Evolutionary conservation across 2,797 vertebrate genomes (phyloP), one percentile per base, ranked within the genome.

Genomic region (Vespertilio murinus): DNA sequence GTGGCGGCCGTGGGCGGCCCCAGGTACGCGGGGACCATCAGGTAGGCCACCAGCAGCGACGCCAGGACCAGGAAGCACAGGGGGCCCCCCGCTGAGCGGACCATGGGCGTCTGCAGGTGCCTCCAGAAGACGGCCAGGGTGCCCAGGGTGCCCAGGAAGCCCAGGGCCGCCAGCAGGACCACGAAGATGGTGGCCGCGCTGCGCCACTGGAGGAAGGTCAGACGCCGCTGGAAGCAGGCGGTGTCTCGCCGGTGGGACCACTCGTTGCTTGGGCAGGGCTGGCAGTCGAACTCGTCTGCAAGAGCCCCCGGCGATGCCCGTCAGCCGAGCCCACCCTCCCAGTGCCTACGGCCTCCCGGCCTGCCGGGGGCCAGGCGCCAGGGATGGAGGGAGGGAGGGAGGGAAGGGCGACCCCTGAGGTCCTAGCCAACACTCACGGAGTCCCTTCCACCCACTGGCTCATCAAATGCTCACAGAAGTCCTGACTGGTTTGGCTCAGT

Each of bases 41-140:
- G 64, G 40, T 98, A 98, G 0, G 98, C 98, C 10, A 90, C 54
- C 0, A 97, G 97, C 82, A 99, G 96, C 1, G 98, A 96, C 3
- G 90, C 88, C 94, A 99, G 97, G 98, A 99, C 98, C 82, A 99
- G 88, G 80, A 99, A 98, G 97, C 99, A 99, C 95, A 98, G 98
- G 93, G 96, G 98, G 18, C 99, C 99, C 0, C 99, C 99, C 0
- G 99, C 99, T 0, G 98, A 99, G 96, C 98, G 98, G 49, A 98
- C 99, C 91, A 99, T 98, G 0, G 98, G 99, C 0, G 98, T 99
- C 93, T 96, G 96, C 79, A 98, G 96, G 90, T 98, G 97, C 18
- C 98, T 87, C 97, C 98, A 96, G 78, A 99, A 98, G 64, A 98
- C 85, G 9, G 97, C 1, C 30, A 98, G 93, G 0, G 97, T 97